Conservation (phyloP, 2,888 invertebrate species). For the Dascillus cervinus region DNA sequence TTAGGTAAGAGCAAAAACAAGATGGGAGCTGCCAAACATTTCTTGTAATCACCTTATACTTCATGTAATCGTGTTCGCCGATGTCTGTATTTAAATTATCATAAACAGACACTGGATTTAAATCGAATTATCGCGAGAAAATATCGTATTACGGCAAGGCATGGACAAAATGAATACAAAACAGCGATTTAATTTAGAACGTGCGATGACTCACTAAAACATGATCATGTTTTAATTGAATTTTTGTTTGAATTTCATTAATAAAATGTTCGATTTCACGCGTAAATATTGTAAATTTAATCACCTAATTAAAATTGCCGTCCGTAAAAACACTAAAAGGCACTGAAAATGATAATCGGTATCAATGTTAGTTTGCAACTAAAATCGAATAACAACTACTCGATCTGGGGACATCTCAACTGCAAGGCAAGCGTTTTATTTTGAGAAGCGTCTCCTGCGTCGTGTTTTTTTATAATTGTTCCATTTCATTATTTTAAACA, state of each 20-base stretch:
- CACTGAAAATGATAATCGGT: conserved; percentile 10
- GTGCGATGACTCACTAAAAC: conserved; percentile 18
- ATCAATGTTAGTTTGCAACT: conserved; percentile 25
- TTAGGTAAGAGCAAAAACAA: conserved; percentile 42
- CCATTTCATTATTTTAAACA: conserved; percentile 22
- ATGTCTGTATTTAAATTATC: neutral
- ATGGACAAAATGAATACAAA: conserved; percentile 4
- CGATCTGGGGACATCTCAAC: conserved; percentile 41
- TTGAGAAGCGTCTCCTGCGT: conserved; percentile 43
- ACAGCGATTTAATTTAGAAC: conserved; percentile 8
- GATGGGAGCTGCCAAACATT: conserved; percentile 32
- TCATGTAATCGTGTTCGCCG: conserved; percentile 19
- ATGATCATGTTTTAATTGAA: conserved; percentile 9
- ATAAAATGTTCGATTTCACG: too few relatives aligned
- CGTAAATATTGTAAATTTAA: too few relatives aligned
- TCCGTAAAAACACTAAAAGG: neutral
- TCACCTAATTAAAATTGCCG: conserved; percentile 1
- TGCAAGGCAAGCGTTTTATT: conserved; percentile 42
- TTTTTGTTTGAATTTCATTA: too few relatives aligned
- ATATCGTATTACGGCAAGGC: neutral
- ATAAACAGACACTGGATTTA: neutral
- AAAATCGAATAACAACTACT: conserved; percentile 28
- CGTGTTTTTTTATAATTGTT: conserved; percentile 30
- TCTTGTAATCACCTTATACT: conserved; percentile 19
- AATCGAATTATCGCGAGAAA: neutral